phyloP scores from a whole-genome alignment of 2,113 vertebrate species.

The Sialia sialis region DNA sequence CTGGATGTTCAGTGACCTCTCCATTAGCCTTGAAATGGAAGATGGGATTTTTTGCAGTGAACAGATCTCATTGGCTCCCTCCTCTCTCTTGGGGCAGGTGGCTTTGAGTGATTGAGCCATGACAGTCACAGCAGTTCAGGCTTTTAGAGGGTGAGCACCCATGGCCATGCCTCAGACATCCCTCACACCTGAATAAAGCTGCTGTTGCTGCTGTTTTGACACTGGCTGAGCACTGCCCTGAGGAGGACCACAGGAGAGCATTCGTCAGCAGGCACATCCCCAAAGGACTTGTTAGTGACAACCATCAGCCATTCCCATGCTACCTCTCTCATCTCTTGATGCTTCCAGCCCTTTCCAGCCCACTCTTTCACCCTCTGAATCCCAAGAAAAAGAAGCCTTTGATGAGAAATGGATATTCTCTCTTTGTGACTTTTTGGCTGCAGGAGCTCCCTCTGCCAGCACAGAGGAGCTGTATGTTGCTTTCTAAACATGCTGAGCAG shows the following conservation, averaged over 20 bases:
- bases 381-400: neutral
- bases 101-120: neutral
- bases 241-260: neutral
- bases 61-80: neutral
- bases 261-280: neutral
- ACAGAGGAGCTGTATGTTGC: neutral
- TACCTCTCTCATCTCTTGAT: neutral
- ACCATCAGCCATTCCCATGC: neutral
- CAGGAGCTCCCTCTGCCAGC: neutral
- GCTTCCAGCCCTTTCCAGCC: neutral
- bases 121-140: neutral
- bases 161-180: fast-evolving
- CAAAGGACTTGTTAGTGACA: neutral
- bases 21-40: neutral
- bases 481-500: neutral
- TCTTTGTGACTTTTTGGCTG: neutral
- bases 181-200: fast-evolving
- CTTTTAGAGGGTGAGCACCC: neutral
- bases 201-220: neutral
- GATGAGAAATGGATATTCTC: neutral
- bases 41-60: neutral
- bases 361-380: neutral
- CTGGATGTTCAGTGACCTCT: neutral
- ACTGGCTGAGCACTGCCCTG: neutral
- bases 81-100: neutral